Base-by-base conservation (phyloP, 2,888 invertebrate genomes). In the Baronia brevicornis region DNA sequence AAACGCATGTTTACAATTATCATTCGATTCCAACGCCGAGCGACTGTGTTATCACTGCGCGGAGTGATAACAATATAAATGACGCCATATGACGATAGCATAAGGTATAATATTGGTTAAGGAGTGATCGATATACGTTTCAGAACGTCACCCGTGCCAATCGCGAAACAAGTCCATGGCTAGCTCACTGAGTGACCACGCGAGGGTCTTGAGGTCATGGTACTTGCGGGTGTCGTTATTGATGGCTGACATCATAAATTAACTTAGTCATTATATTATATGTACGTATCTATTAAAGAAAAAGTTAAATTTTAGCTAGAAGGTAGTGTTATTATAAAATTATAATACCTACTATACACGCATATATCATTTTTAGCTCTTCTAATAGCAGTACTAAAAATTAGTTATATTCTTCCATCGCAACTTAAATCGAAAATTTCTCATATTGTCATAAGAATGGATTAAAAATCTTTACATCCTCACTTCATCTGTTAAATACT, bases 81-180 rank as follows among this genome's bases (percentile, higher is more conserved):
- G 43, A 48, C 41, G 50, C 59, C 58, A 46, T 74, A 43, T 30
- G 37, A 6, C 28, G 36, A 38, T 17, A 30, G 28, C 38, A 40
- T 62, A 77, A 44, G 51, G 70, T 48, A 51, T 47, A 66, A 36
- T 64, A 50, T 78, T 31, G 56, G 33, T 28, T 35, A 48, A 25
- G 38, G 41, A 39, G 36, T 37, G 25, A 14, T 34, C 20, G 29
- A 30, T 36, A 26, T 32, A 35, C 15, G 29, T 23, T 35, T 32
- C 36, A 34, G 31, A 31, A 30, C 36, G 36, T 44, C 34, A 26
- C 35, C 34, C 47, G 55, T 54, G 58, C 48, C 51, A 47, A 56
- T 63, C 61, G 63, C 52, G 54, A 67, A 69, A 69, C 70, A 69
- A 68, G 67, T 73, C 70, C 69, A 72, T 69, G 70, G 74, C 46